These are phyloP conservation scores for Harpagifer antarcticus DNA, from an alignment of 2,797 vertebrate species.

Conservation along the genomic window DNA sequence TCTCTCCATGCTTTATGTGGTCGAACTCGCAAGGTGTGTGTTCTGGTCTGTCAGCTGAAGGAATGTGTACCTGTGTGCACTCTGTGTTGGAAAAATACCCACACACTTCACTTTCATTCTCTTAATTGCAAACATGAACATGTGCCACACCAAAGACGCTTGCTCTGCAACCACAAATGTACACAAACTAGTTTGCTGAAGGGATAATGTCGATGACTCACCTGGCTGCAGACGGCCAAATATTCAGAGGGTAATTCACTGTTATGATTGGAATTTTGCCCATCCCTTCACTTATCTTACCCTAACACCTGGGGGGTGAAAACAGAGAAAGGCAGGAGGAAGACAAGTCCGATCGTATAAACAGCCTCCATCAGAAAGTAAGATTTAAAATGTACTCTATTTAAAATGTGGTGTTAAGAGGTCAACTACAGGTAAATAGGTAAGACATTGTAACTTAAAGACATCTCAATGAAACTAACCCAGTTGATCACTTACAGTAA, in stretches of 20 bases:
- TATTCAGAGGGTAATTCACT: slow-evolving; percentile 51
- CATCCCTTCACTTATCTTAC: no score
- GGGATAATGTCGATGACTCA: slow-evolving; percentile 58
- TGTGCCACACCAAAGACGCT: neutral
- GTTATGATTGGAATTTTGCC: slow-evolving; percentile 72
- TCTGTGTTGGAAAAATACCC: no score
- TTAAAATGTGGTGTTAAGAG: no score
- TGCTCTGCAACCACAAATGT: slow-evolving; percentile 8
- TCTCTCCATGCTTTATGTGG: neutral
- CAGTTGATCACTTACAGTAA: no score
- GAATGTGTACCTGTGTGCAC: slow-evolving; percentile 40
- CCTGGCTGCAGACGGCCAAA: slow-evolving; percentile 45
- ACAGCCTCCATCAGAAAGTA: no score
- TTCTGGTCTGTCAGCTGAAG: slow-evolving; percentile 37
- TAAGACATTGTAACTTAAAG: no score
- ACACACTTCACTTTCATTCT: slow-evolving; percentile 30
- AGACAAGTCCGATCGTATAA: no score
- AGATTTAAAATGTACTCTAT: no score
- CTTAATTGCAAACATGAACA: neutral
- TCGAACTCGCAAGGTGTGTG: slow-evolving; percentile 26
- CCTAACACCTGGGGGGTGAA: no score
- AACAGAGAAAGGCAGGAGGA: no score
- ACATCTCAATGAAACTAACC: no score
- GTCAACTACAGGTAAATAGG: no score
- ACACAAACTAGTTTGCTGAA: slow-evolving; percentile 52